These are phyloP conservation scores for Macrosoma leucophasiata DNA, from an alignment of 2,888 invertebrate species.

Conservation along the genomic window DNA sequence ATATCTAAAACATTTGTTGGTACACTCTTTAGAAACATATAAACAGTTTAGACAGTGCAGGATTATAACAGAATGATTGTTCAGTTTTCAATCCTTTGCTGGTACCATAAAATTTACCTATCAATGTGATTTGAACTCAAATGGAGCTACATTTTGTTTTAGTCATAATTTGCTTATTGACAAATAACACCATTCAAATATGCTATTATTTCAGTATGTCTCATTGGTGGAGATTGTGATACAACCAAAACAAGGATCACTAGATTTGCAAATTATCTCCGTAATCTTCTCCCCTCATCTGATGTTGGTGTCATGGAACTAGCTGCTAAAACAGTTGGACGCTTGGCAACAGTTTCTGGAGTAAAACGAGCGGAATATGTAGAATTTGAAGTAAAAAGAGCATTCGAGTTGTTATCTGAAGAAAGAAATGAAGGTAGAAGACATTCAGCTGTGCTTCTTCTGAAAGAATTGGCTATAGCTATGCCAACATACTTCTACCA, in stretches of 20 bases:
- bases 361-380: slow-evolving; percentile 97
- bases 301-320: slow-evolving; percentile 97
- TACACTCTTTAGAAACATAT: too few relatives aligned
- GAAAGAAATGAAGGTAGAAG: slow-evolving; percentile 94
- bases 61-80: too few relatives aligned
- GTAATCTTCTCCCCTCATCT: slow-evolving; percentile 91
- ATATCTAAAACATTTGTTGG: too few relatives aligned
- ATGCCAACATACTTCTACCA: slow-evolving; percentile 99
- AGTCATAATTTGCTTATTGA: too few relatives aligned
- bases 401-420: slow-evolving; percentile 95
- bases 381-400: slow-evolving; percentile 97
- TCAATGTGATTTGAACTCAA: too few relatives aligned
- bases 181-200: neutral
- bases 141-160: too few relatives aligned
- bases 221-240: slow-evolving; percentile 95
- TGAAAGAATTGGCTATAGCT: slow-evolving; percentile 94
- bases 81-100: too few relatives aligned
- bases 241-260: slow-evolving; percentile 93
- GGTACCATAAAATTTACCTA: too few relatives aligned
- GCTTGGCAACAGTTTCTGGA: slow-evolving; percentile 92
- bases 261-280: slow-evolving; percentile 93
- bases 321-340: slow-evolving; percentile 96
- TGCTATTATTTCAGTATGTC: slow-evolving; percentile 86
- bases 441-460: slow-evolving; percentile 93
- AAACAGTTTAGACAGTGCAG: too few relatives aligned